Percentiles rank a stretch among this genome's conserved stretches.
These are phyloP conservation scores for Tetramorium simillimum DNA, from an alignment of 1,140 invertebrate species.

Conservation along the genomic window DNA sequence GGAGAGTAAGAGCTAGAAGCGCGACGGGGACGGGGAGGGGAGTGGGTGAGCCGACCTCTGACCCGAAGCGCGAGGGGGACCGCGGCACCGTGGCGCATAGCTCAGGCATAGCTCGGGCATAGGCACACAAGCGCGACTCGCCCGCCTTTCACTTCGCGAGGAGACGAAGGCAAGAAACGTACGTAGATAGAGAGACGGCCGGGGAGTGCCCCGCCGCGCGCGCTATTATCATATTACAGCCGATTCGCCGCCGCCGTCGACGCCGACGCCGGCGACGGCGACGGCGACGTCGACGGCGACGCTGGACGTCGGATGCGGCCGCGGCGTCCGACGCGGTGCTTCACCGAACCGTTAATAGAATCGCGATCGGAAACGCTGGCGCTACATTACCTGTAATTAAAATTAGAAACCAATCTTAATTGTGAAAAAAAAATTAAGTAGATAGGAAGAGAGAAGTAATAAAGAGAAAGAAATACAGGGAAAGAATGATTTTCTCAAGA, in stretches of 20 bases:
- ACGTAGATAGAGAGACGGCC: slow-evolving; percentile 73
- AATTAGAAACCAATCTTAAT: neutral
- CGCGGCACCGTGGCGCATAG: slow-evolving; percentile 80
- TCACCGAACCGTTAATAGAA: neutral
- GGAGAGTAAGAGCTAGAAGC: slow-evolving; percentile 58
- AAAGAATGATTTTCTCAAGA: neutral
- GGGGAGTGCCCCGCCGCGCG: slow-evolving; percentile 78
- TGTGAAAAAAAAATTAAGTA: neutral
- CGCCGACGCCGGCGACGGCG: slow-evolving; percentile 64
- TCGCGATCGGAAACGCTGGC: neutral
- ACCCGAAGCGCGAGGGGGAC: slow-evolving; percentile 79
- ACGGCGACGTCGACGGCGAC: slow-evolving; percentile 30
- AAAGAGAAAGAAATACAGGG: neutral
- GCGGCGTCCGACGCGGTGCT: neutral
- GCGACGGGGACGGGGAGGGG: slow-evolving; percentile 72
- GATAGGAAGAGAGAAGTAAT: neutral
- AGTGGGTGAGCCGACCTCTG: slow-evolving; percentile 84
- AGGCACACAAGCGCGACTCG: slow-evolving; percentile 80
- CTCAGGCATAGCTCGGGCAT: slow-evolving; percentile 71
- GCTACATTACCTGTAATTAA: neutral
- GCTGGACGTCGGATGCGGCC: slow-evolving; percentile 56
- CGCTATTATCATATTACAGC: slow-evolving; percentile 83
- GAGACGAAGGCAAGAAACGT: slow-evolving; percentile 79
- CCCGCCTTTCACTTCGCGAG: slow-evolving; percentile 84
- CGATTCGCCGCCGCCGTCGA: slow-evolving; percentile 78